Evolutionary conservation across 64 coral and sea anemone species (phyloP), one percentile per base, ranked within the genome.

Genomic region (Orbicella faveolata): DNA sequence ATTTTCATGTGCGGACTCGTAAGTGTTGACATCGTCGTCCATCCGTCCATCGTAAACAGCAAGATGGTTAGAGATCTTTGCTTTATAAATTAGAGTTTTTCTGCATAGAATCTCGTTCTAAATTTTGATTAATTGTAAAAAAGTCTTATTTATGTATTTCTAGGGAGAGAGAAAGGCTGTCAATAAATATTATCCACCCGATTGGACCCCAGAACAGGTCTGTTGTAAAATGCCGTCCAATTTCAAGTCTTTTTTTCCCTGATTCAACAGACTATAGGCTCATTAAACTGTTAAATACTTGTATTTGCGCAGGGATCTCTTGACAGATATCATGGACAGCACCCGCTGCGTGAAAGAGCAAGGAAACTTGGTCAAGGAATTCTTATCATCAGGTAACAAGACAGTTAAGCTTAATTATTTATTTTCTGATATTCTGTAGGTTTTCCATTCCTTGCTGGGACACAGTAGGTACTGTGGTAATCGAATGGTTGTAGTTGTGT

Each of bases 301-400:
- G 63, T 21, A n/a, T 75, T 87, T 79, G 5, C 64, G 18, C 64
- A 99, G 97, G 97, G 97, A 51, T 99, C 97, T 36, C 87, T 99
- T 75, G 95, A 99, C 91, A 96, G 95, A 78, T 93, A 96, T 93
- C 94, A 96, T 92, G 97, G 97, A 59, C 97, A 99, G 74, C 97
- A 99, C 81, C 97, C 97, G 52, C 83, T 99, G 21, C 82, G 97
- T 86, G 97, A 99, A 57, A 91, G 97, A 88, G 97, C 97, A 34
- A 87, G 85, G 51, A 99, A 99, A 48, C 94, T 99, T 61, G 83
- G 84, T 35, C 97, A 99, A 83, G 97, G 97, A 12, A 99, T 99
- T 74, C 94, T 99, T 23, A 92, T 99, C 34, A 99, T 99, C 79
- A 95, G 97, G 97, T 99, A 84, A 52, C 13, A 70, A 65, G 6